Percentiles rank a stretch among this genome's conserved stretches.
phyloP scores from a whole-genome alignment of 2,888 invertebrate species.

The Halictus quadricinctus region DNA sequence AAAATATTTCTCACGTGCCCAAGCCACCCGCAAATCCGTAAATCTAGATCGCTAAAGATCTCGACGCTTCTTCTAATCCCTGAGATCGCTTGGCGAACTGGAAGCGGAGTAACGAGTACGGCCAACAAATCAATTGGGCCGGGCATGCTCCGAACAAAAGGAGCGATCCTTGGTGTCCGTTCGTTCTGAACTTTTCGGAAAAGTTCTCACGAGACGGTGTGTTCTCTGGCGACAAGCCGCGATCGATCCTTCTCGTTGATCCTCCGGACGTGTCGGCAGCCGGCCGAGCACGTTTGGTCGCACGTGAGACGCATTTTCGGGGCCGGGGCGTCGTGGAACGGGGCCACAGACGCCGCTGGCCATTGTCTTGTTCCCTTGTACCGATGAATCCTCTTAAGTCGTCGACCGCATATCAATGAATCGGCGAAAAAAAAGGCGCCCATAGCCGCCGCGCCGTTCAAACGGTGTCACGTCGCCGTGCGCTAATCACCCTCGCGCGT shows the following conservation, averaged over 20 bases:
- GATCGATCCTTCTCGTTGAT: slow-evolving; percentile 50
- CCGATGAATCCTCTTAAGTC: slow-evolving; percentile 52
- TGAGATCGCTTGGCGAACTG: not conserved
- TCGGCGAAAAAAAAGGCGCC: slow-evolving; percentile 21
- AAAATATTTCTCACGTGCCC: not conserved
- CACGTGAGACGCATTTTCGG: slow-evolving; percentile 73
- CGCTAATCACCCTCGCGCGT: slow-evolving; percentile 53
- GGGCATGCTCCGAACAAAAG: not conserved
- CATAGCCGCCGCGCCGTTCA: slow-evolving; percentile 20
- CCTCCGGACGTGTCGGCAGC: slow-evolving; percentile 36
- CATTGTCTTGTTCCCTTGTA: slow-evolving; percentile 67
- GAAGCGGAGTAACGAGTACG: not conserved
- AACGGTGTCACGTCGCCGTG: slow-evolving; percentile 44
- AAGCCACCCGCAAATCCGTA: not conserved
- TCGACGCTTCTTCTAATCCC: not conserved
- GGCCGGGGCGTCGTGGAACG: slow-evolving; percentile 51
- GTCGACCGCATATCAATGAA: slow-evolving; percentile 62
- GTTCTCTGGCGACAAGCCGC: slow-evolving; percentile 32
- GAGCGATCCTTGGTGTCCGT: not conserved
- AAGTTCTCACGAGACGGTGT: slow-evolving; percentile 37
- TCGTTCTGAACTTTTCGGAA: slow-evolving; percentile 25
- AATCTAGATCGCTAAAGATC: not conserved
- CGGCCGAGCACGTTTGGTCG: slow-evolving; percentile 55
- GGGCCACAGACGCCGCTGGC: slow-evolving; percentile 56
- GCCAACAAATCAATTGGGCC: not conserved